Conservation (phyloP, 2,888 invertebrate genomes). For the Hirtodrosophila histrioides region DNA sequence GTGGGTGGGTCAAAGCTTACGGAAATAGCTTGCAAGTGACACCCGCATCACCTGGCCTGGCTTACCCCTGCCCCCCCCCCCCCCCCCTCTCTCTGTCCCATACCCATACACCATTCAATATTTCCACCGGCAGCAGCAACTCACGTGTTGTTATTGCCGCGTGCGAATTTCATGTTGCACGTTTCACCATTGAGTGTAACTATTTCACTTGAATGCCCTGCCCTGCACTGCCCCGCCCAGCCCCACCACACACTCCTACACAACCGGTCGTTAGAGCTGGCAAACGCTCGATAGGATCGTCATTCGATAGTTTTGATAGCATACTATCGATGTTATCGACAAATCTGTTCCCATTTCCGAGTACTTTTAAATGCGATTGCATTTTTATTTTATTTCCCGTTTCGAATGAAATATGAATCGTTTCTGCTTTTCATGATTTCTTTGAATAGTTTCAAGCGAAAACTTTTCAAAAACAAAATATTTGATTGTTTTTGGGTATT, state of each 20-base stretch:
- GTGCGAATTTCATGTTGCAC: conserved; percentile 52
- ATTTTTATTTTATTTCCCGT: no score
- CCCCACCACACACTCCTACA: background rate
- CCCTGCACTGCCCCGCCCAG: background rate
- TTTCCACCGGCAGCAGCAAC: conserved; percentile 20
- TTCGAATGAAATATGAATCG: no score
- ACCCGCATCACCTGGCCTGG: background rate
- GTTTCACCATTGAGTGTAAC: conserved; percentile 55
- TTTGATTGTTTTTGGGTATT: no score
- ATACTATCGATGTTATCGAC: no score
- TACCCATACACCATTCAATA: conserved; percentile 11
- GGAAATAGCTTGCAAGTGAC: conserved; percentile 51
- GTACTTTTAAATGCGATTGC: no score
- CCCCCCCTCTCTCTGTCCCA: background rate
- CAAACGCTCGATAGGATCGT: no score
- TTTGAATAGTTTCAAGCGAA: no score
- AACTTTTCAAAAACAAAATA: no score
- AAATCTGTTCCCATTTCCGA: no score
- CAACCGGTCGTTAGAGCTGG: no score
- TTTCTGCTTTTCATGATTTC: no score
- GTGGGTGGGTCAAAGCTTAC: conserved; percentile 49
- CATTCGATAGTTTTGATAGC: no score
- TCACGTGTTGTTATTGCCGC: conserved; percentile 53
- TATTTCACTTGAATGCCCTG: conserved; percentile 4
- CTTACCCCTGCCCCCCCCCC: background rate